These are phyloP conservation scores for Callitettix versicolor DNA, from an alignment of 1,140 invertebrate genomes.

Conservation along the genomic window DNA sequence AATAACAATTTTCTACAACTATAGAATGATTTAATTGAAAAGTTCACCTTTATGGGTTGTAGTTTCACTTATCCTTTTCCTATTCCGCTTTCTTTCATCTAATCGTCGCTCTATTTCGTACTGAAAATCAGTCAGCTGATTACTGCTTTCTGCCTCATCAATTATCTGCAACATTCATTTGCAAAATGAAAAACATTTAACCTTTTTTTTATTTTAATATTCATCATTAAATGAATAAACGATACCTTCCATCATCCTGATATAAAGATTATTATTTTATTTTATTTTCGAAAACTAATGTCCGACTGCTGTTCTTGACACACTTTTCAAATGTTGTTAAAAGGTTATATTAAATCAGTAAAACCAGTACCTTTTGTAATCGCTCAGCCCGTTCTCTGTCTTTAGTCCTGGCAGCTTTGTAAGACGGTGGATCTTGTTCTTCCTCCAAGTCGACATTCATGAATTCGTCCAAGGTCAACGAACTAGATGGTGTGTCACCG, in stretches of 20 bases:
- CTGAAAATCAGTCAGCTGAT: constrained; percentile 57
- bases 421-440: constrained; percentile 91
- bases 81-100: constrained; percentile 35
- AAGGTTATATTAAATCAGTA: no score
- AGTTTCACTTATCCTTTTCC: no score
- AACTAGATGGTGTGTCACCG: constrained; percentile 79
- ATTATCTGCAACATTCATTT: constrained; percentile 26
- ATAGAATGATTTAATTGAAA: no score
- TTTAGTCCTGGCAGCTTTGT: constrained; percentile 77
- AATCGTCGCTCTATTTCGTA: constrained; percentile 64
- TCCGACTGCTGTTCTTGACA: no score
- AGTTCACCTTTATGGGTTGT: no score
- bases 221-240: no score
- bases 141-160: constrained; percentile 48
- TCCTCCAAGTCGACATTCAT: constrained; percentile 93
- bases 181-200: neutral
- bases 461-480: constrained; percentile 90
- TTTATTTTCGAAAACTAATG: no score
- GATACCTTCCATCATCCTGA: no score
- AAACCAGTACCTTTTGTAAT: constrained; percentile 7
- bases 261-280: no score
- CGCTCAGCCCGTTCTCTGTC: constrained; percentile 54
- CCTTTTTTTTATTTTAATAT: no score
- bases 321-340: no score
- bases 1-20: no score